These are phyloP conservation scores for Sylvilagus floridanus DNA, from an alignment of 2,797 vertebrate genomes.

Conservation along the genomic window DNA sequence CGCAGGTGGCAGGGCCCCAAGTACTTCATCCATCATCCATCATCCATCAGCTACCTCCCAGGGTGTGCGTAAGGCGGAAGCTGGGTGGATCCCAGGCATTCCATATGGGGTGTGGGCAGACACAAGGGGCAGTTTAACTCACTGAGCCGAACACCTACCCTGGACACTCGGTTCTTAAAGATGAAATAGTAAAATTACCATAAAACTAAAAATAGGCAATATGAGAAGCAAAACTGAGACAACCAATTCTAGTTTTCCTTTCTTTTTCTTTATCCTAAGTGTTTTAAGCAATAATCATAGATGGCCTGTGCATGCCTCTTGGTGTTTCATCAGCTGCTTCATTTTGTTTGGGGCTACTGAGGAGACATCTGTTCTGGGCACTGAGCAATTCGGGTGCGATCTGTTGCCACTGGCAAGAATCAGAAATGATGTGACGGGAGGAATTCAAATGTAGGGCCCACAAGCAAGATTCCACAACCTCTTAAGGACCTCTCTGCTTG, in stretches of 20 bases:
- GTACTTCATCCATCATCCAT: no score
- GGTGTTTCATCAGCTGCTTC: slow-evolving; percentile 32
- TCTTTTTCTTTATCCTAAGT: slow-evolving; percentile 22
- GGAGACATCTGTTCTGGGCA: slow-evolving; percentile 27
- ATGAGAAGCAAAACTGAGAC: slow-evolving; percentile 22
- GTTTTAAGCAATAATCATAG: slow-evolving; percentile 10
- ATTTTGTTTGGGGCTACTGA: background rate
- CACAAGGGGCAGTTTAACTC: no score
- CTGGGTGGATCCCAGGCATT: no score
- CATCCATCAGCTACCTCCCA: no score
- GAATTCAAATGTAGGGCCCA: slow-evolving; percentile 40
- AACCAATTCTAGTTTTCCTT: background rate
- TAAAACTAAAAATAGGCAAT: slow-evolving; percentile 20
- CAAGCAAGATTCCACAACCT: slow-evolving; percentile 19
- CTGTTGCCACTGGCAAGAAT: slow-evolving; percentile 35
- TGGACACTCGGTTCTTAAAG: background rate
- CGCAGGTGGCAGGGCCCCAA: no score
- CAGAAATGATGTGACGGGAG: background rate
- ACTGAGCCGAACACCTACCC: no score
- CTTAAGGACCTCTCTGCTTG: background rate
- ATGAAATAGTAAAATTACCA: background rate
- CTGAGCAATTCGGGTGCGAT: background rate
- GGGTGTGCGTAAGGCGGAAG: no score
- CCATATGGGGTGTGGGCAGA: no score
- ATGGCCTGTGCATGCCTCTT: background rate